A percentile compares a stretch with the other conserved stretches of the same genome.
Evolutionary conservation across 2,113 vertebrate species (phyloP).

Genomic region (Aldabrachelys gigantea): DNA sequence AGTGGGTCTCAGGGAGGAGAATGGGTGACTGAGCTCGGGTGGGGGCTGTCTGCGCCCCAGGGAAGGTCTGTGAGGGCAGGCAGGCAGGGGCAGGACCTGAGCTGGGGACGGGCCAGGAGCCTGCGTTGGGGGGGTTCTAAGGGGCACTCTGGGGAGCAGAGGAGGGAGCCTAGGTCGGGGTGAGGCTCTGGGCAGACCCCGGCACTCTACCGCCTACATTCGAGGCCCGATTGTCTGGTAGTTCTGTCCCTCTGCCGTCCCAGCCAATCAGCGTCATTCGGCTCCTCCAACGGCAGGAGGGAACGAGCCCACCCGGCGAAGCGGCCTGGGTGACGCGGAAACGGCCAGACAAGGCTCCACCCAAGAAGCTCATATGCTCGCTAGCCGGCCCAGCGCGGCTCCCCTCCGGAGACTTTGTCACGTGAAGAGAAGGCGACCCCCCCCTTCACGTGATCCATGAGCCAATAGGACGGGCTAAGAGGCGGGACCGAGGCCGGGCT

Average conservation of each 20-base stretch:
- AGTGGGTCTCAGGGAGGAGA: background rate
- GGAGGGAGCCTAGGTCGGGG: accelerated
- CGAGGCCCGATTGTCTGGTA: background rate
- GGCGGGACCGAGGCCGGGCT: accelerated
- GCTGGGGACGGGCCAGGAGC: background rate
- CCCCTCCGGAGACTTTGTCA: background rate
- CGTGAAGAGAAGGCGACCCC: background rate
- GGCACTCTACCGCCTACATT: accelerated
- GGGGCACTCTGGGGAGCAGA: accelerated
- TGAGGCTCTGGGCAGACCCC: background rate
- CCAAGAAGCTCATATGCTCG: background rate
- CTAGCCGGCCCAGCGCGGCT: background rate
- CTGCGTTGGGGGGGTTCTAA: background rate
- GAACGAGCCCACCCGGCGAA: background rate
- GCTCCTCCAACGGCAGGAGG: background rate
- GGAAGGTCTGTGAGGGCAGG: background rate
- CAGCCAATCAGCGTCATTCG: background rate
- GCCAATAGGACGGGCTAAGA: background rate
- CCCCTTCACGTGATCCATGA: background rate
- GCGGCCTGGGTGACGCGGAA: accelerated
- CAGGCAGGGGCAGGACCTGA: background rate
- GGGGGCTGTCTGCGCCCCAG: no score
- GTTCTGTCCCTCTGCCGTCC: background rate
- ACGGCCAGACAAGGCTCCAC: background rate
- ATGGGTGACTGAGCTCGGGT: background rate